Percentiles rank a stretch among this genome's conserved stretches.
These are phyloP conservation scores for Herminia tarsipennalis DNA, from an alignment of 2,888 invertebrate genomes.

Conservation along the genomic window DNA sequence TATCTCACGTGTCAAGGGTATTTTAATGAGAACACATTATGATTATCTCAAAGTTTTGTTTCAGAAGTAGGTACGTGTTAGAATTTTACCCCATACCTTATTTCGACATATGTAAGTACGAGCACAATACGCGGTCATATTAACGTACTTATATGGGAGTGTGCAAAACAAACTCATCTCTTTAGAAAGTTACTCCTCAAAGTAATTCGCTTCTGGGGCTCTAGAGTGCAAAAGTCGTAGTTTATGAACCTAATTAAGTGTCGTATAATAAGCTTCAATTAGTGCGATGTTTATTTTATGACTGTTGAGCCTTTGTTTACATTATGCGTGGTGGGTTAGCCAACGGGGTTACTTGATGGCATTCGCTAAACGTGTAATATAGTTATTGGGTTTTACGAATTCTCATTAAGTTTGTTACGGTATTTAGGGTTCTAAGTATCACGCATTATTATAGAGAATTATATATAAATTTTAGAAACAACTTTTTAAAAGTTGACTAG, in stretches of 20 bases:
- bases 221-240: slow-evolving; percentile 49
- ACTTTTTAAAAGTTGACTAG: no score
- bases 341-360: slow-evolving; percentile 2
- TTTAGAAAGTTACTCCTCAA: slow-evolving; percentile 32
- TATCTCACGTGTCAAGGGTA: no score
- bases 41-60: no score
- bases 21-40: no score
- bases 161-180: slow-evolving; percentile 38
- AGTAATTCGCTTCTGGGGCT: slow-evolving; percentile 45
- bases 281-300: slow-evolving; percentile 47
- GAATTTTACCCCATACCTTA: no score
- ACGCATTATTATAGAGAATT: no score
- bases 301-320: slow-evolving; percentile 40
- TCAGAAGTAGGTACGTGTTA: no score
- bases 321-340: slow-evolving; percentile 23
- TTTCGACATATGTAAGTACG: background rate
- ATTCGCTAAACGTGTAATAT: background rate
- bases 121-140: slow-evolving; percentile 11
- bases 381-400: no score
- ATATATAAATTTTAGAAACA: no score
- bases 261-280: slow-evolving; percentile 56
- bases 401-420: no score
- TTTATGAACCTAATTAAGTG: slow-evolving; percentile 54
- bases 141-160: slow-evolving; percentile 14
- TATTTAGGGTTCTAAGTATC: no score